Base-by-base conservation (phyloP, 2,113 vertebrate genomes). In the Scalopus aquaticus region DNA sequence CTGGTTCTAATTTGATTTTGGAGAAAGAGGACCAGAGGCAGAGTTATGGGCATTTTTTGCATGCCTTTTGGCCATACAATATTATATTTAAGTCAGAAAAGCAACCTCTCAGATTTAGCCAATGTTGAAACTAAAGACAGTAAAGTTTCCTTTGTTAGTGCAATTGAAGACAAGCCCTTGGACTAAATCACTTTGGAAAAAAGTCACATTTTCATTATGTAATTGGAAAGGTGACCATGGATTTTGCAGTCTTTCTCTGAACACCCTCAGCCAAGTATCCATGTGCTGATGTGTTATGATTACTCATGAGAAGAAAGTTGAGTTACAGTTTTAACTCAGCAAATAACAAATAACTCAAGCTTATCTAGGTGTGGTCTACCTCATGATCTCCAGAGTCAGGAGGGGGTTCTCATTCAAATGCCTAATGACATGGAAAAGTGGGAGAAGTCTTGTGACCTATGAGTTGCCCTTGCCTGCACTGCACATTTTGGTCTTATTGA, bases 61-160 rank as follows among this genome's bases (percentile, higher is more conserved):
- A 64, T 56, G 19, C 6, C 5, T 74, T 93, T 80, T 86, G 49
- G n/a, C 49, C 56, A 62, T 58, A n/a, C 10, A 32, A 44, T 87
- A 58, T 73, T 93, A 80, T 62, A 62, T 87, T 76, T 74, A 74
- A 74, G 65, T 46, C 90, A 81, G 30, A 67, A 56, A 87, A 76
- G 5, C 17, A 54, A 22, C 44, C 70, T 35, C 12, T 72, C 28
- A 88, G 44, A 72, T 72, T 94, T 19, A 11, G 13, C 28, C 64
- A 54, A 58, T 70, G 35, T 2, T 91, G 62, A 76, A 70, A 77
- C 22, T 42, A n/a, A 67, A 86, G 67, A 39, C 24, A 46, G 37
- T 28, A 39, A 28, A 20, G 35, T 90, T 69, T 73, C 9, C 44
- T 76, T 76, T 30, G n/a, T 60, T 58, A 9, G 26, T 12, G 17